phyloP scores from a whole-genome alignment of 1,140 invertebrate genomes.

The Drosophila nikananu region DNA sequence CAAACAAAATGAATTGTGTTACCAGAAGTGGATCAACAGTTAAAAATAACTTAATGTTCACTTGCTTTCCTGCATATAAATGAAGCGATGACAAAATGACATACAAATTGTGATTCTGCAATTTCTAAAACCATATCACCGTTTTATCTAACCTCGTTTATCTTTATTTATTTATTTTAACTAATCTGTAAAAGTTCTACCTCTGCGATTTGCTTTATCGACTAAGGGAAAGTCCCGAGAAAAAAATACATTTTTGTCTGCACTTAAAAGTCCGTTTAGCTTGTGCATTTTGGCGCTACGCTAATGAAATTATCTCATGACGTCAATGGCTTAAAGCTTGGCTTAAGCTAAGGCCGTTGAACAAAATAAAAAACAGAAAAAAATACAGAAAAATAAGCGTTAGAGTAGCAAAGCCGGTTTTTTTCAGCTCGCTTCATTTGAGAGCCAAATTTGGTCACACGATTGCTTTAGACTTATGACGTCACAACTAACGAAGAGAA shows the following conservation, averaged over 20 bases:
- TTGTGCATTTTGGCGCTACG: slow-evolving; percentile 52
- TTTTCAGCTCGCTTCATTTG: slow-evolving; percentile 36
- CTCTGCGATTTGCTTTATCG: slow-evolving; percentile 8
- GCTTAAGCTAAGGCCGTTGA: slow-evolving; percentile 29
- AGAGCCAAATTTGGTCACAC: slow-evolving; percentile 70
- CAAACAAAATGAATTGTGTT: neutral
- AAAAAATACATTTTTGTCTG: slow-evolving; percentile 1
- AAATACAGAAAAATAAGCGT: neutral
- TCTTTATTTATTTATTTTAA: neutral
- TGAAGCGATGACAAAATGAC: neutral
- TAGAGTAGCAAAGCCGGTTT: slow-evolving; percentile 63
- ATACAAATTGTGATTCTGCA: neutral
- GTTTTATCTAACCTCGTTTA: neutral
- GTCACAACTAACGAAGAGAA: slow-evolving; percentile 52
- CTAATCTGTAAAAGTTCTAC: neutral
- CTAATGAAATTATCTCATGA: slow-evolving; percentile 64
- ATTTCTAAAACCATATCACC: neutral
- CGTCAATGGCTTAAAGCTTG: slow-evolving; percentile 61
- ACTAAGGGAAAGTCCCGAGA: slow-evolving; percentile 27
- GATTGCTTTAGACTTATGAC: slow-evolving; percentile 41
- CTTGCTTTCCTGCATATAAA: neutral
- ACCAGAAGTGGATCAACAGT: neutral
- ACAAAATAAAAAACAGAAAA: neutral
- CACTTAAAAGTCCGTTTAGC: slow-evolving; percentile 27
- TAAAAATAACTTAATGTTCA: neutral